These are phyloP conservation scores for Bos javanicus DNA, from an alignment of 2,113 vertebrate species.

Conservation along the genomic window DNA sequence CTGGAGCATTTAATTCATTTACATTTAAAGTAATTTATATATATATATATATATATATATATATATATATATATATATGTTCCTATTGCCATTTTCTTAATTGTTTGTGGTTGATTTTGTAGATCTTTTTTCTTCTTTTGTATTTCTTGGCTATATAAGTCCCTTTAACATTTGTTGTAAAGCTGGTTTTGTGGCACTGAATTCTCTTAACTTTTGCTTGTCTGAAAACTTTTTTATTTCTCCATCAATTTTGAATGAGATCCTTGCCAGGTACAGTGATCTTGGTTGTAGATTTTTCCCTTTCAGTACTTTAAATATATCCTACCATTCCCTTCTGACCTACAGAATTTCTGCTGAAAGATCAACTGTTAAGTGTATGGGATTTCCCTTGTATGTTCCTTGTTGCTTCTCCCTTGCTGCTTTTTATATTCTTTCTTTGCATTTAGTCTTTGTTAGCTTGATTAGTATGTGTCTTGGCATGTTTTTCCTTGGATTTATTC, in stretches of 20 bases:
- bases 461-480: neutral
- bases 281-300: neutral
- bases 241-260: neutral
- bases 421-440: neutral
- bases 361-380: neutral
- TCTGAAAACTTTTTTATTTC: neutral
- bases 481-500: neutral
- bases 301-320: neutral
- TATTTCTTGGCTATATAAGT: neutral
- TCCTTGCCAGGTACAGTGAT: neutral
- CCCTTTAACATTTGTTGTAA: neutral
- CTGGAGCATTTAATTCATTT: neutral
- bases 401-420: neutral
- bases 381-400: neutral
- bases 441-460: neutral
- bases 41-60: neutral
- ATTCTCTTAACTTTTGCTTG: neutral
- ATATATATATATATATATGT: neutral
- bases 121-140: neutral
- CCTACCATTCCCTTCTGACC: neutral
- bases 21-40: neutral
- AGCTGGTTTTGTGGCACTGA: neutral
- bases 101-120: neutral
- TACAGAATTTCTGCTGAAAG: neutral
- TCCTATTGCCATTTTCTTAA: neutral